Evolutionary conservation across 2,797 vertebrate species (phyloP), one percentile per base, ranked within the genome.

Genomic region (Cynodonichthys magdalenae): DNA sequence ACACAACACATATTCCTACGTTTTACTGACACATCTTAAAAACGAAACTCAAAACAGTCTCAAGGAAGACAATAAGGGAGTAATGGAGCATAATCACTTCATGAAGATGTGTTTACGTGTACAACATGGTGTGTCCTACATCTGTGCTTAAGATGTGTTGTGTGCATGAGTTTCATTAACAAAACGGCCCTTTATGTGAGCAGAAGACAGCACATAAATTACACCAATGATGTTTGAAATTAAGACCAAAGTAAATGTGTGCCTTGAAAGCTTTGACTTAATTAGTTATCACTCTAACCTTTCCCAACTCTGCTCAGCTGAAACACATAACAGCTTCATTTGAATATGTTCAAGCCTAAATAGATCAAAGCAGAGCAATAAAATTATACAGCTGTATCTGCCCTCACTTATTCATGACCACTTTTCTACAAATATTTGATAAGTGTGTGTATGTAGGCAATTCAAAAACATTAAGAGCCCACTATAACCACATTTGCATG

Each of bases 181-280:
- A 60, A 86, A 81, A 77, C 45, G 0, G 45, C 73, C 19, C 19
- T 79, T 84, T 66, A 77, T 83, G 67, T 68, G 71, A 19, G 15
- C 34, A 61, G 63, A 68, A 14, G 73, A 78, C 47, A 0, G 54
- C 64, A 59, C 69, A 85, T 82, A 83, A 86, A 81, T 87, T 63
- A 80, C 76, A 75, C 67, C 78, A 82, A 80, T 82, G 77, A 83
- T 84, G 79, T 86, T 74, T 86, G 78, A 79, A 85, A 87, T 79
- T 71, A 69, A 77, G 77, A 75, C 71, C 53, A 82, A 66, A 77
- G 76, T 75, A 81, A 81, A 84, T 75, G 84, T 81, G 79, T 55
- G 61, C 69, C 84, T 88, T 74, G 75, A 82, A 85, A 77, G 72
- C 47, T 81, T 65, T 31, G 54, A 79, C 75, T 81, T 86, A 86